phyloP scores from a whole-genome alignment of 2,888 invertebrate genomes.

The Smittia aterrima region DNA sequence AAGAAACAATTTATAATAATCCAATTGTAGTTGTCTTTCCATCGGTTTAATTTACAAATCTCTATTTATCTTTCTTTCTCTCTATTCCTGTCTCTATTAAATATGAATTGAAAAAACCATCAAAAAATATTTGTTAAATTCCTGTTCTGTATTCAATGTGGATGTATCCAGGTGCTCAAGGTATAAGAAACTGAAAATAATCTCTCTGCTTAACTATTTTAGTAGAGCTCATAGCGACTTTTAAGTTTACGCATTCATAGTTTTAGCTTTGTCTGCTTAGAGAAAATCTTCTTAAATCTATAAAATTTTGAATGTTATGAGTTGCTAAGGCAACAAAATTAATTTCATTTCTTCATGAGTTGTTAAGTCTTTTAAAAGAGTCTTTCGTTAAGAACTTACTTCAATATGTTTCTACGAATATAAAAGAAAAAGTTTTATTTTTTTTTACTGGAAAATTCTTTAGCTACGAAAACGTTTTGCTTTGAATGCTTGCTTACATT shows the following conservation, averaged over 20 bases:
- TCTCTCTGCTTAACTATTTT: conserved; percentile 36
- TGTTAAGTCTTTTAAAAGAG: too few relatives aligned
- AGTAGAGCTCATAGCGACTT: not conserved
- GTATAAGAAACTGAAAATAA: conserved; percentile 49
- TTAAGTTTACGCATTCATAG: not conserved
- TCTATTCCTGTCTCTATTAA: not conserved
- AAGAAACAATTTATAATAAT: too few relatives aligned
- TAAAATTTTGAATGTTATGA: not conserved
- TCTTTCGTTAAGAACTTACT: too few relatives aligned
- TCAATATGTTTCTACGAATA: too few relatives aligned
- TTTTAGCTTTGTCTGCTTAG: not conserved
- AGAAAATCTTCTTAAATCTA: not conserved
- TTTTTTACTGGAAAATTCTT: not conserved
- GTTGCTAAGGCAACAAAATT: too few relatives aligned
- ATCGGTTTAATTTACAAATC: not conserved
- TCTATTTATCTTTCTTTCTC: conserved; percentile 14
- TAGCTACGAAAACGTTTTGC: not conserved
- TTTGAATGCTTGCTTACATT: not conserved
- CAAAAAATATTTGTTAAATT: not conserved
- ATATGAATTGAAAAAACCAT: not conserved
- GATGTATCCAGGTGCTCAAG: conserved; percentile 55
- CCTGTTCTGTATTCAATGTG: conserved; percentile 10
- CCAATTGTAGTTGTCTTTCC: too few relatives aligned
- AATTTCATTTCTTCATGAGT: too few relatives aligned
- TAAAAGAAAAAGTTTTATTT: not conserved